phyloP scores from a whole-genome alignment of 2,888 invertebrate genomes.

The Dusona sp. region DNA sequence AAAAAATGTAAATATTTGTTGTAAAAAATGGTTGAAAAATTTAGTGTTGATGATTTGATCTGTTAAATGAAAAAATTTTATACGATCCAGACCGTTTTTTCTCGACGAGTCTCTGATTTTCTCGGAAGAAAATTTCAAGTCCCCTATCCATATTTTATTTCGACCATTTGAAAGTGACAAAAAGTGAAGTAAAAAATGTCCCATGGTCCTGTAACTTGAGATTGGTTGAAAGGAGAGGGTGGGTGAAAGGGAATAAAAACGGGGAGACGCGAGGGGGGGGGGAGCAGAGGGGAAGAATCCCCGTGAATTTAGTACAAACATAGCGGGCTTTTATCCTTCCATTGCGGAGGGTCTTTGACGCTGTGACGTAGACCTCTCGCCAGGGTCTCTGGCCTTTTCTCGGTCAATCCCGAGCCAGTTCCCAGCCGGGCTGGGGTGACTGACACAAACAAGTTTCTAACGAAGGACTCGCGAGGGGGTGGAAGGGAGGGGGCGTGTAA shows the following conservation, averaged over 20 bases:
- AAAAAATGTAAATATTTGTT: not conserved
- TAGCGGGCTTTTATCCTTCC: slow-evolving; percentile 61
- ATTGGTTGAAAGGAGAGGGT: not conserved
- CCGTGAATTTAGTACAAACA: slow-evolving; percentile 63
- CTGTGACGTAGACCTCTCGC: slow-evolving; percentile 44
- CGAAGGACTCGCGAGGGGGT: slow-evolving; percentile 32
- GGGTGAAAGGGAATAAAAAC: not conserved
- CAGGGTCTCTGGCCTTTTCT: slow-evolving; percentile 65
- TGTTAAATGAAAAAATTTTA: not conserved
- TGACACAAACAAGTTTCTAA: slow-evolving; percentile 65
- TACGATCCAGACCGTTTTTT: not conserved
- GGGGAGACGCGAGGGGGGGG: not conserved
- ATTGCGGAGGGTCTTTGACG: slow-evolving; percentile 59
- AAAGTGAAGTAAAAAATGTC: not conserved
- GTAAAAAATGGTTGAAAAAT: not conserved
- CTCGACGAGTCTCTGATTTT: not conserved
- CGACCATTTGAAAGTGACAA: not conserved
- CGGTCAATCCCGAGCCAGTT: slow-evolving; percentile 58
- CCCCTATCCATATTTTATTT: not conserved
- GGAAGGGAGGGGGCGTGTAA: not conserved
- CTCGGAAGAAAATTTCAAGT: not conserved
- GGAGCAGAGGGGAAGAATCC: slow-evolving; percentile 1
- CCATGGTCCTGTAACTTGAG: not conserved
- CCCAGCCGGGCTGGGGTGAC: slow-evolving; percentile 59
- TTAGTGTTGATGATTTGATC: not conserved